Evolutionary conservation across 1,140 invertebrate genomes (phyloP), one percentile per base, ranked within the genome.

Genomic region (Aphaenogaster rudis): DNA sequence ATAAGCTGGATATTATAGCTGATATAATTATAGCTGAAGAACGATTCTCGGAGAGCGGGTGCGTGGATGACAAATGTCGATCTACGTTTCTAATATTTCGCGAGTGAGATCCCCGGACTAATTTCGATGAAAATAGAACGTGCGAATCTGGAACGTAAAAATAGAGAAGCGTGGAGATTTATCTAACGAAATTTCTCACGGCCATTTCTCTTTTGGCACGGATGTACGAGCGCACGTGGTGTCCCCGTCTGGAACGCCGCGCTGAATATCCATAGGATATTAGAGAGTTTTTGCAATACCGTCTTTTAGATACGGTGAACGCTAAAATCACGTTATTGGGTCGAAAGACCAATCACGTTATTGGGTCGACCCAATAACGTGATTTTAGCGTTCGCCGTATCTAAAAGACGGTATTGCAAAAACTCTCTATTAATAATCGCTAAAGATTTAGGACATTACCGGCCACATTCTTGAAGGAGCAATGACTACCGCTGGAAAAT

Each of bases 101-200:
- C 42, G 8, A 5, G 15, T 3, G 28, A 63, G 33, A 39, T 28
- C 33, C 3, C 15, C 48, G 33, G 11, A 21, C 11, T 45, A 17
- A 79, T 52, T 52, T 66, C 28, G 33, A 64, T 1, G 45, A 80
- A n/a, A 80, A 69, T 67, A 80, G 36, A 48, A 74, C 45, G 17
- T 9, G 57, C 39, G 13, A 61, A 77, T 59, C 48, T 74, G 33
- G 11, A 79, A 64, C 7, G 64, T 21, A 67, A 67, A 80, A 67
- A 80, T 80, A 80, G n/a, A 80, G n/a, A 42, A n/a, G 17, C 28
- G 61, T 36, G n/a, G n/a, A 15, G 28, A 63, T 78, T 63, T 17
- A 63, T 78, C 21, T n/a, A 77, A 42, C 36, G 81, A 63, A 66
- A 77, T 59, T 61, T 74, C n/a, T 69, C 66, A 76, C 33, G 13